phyloP scores from a whole-genome alignment of 2,797 vertebrate genomes.

The Mycteria americana region DNA sequence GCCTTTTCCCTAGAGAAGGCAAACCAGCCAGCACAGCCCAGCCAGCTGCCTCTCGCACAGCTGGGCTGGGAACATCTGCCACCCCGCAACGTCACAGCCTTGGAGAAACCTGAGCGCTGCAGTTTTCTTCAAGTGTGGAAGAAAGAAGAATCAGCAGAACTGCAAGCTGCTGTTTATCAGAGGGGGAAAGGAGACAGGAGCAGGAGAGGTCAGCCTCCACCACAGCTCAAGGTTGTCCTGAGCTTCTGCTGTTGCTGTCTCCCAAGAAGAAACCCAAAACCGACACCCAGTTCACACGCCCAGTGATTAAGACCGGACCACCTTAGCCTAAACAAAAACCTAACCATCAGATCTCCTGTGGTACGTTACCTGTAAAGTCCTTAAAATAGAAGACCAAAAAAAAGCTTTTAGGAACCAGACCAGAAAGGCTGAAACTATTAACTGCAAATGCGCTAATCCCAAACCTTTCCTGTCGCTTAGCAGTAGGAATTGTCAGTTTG shows the following conservation, averaged over 20 bases:
- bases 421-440: background rate
- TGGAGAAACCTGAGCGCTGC: background rate
- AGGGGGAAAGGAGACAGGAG: background rate
- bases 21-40: background rate
- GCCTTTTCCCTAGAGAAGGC: background rate
- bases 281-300: background rate
- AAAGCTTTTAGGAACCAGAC: background rate
- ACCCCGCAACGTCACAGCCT: fast-evolving
- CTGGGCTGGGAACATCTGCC: slow-evolving; percentile 17
- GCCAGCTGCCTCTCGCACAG: background rate
- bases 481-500: background rate
- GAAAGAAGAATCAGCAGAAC: background rate
- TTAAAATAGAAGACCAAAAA: background rate
- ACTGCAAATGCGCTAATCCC: background rate
- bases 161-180: background rate
- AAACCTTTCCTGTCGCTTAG: background rate
- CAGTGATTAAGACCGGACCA: background rate
- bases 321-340: background rate
- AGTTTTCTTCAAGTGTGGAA: background rate
- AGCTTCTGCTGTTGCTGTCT: background rate
- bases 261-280: background rate
- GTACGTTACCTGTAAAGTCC: background rate
- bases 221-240: background rate
- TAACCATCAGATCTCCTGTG: background rate
- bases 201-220: background rate